phyloP scores from a whole-genome alignment of 1,140 invertebrate species.

The Bombus huntii region DNA sequence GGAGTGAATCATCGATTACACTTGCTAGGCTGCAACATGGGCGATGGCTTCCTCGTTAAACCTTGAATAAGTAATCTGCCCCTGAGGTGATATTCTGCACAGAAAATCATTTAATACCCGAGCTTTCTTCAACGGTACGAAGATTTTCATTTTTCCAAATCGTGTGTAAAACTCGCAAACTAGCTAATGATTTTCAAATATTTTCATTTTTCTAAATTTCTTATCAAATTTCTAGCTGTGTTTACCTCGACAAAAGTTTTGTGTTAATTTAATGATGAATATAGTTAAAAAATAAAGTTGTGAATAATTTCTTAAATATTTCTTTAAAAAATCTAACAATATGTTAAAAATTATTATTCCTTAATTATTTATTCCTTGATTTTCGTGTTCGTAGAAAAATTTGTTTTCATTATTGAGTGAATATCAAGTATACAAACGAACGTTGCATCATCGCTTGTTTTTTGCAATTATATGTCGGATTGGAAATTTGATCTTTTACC shows the following conservation, averaged over 20 bases:
- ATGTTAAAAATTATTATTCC: too few species aligned
- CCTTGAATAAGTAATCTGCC: conserved; percentile 65
- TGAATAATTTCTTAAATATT: too few species aligned
- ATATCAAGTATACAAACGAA: not conserved
- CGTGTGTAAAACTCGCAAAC: too few species aligned
- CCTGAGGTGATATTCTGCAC: conserved; percentile 9
- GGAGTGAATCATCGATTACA: conserved; percentile 71
- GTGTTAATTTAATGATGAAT: too few species aligned
- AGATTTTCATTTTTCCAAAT: not conserved
- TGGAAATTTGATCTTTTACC: conserved; percentile 13
- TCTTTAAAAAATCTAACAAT: too few species aligned
- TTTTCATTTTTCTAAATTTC: too few species aligned
- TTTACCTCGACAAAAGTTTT: too few species aligned
- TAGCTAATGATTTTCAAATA: too few species aligned
- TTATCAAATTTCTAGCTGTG: too few species aligned
- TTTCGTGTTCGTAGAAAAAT: not conserved
- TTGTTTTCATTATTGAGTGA: not conserved
- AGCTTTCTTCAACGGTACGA: not conserved
- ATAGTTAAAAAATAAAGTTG: too few species aligned
- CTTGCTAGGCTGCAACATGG: conserved; percentile 61
- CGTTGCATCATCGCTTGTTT: not conserved
- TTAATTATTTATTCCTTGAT: not conserved
- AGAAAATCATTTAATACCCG: not conserved
- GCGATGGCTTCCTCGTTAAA: conserved; percentile 63
- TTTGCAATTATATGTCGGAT: not conserved